Evolutionary conservation across 2,113 vertebrate genomes (phyloP).

Genomic region (Mobula hypostoma): DNA sequence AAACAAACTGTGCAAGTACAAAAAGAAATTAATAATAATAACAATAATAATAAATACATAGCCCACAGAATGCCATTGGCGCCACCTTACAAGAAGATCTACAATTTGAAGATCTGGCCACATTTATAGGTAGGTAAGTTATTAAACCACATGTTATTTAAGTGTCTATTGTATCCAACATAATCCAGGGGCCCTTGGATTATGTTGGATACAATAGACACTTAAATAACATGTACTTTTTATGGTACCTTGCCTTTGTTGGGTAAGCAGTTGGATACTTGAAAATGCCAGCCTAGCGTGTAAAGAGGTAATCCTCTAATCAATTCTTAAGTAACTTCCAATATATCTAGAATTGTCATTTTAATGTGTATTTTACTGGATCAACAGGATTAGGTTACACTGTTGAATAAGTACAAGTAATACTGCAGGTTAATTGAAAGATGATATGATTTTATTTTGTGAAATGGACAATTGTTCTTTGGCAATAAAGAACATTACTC

Average conservation of each 20-base stretch:
- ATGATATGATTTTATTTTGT: not conserved
- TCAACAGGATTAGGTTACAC: not conserved
- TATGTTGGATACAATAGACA: not conserved
- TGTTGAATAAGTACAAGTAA: not conserved
- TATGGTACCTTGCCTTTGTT: not conserved
- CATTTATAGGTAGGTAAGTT: not conserved
- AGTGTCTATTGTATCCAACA: too few species aligned
- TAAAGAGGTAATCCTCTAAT: not conserved
- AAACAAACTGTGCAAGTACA: too few species aligned
- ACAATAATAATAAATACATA: too few species aligned
- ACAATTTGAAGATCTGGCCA: not conserved
- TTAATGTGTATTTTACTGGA: not conserved
- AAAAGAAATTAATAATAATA: too few species aligned
- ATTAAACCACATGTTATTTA: not conserved
- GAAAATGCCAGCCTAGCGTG: not conserved
- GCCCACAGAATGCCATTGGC: too few species aligned
- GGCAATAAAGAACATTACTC: not conserved
- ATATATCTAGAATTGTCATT: constrained; percentile 14
- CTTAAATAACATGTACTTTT: not conserved
- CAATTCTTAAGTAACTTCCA: not conserved
- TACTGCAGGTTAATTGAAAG: not conserved
- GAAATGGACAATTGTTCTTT: not conserved
- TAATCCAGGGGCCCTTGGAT: not conserved
- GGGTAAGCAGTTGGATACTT: not conserved
- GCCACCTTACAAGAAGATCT: too few species aligned